Conservation (phyloP, 2,888 invertebrate species). For the Galerucella pusilla region DNA sequence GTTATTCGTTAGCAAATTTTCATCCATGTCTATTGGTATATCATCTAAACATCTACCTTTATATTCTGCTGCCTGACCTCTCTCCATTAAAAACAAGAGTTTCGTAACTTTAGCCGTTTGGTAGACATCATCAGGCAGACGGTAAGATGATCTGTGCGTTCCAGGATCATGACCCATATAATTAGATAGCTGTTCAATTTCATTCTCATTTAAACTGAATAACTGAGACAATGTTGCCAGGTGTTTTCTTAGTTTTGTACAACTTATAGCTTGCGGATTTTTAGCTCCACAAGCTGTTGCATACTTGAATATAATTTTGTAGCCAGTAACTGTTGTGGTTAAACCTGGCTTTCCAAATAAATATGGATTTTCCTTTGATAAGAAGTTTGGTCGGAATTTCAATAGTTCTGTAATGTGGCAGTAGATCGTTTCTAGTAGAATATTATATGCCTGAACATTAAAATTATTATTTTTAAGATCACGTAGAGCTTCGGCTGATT, state of each 20-base stretch:
- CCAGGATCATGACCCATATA: conserved; percentile 23
- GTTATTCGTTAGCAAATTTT: conserved; percentile 28
- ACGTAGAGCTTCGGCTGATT: no score
- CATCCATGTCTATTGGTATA: conserved; percentile 28
- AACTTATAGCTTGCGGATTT: conserved; percentile 20
- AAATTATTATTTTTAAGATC: no score
- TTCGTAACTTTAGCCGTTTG: no score
- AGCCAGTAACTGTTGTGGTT: conserved; percentile 1
- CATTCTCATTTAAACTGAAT: conserved; percentile 26
- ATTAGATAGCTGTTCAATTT: conserved; percentile 27
- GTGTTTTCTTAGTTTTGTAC: conserved; percentile 24
- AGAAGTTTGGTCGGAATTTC: conserved; percentile 20
- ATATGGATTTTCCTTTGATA: conserved; percentile 18
- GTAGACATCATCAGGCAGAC: conserved; percentile 1
- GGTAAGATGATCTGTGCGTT: conserved; percentile 16
- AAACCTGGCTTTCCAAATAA: conserved; percentile 17
- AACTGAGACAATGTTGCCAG: background rate
- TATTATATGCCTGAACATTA: no score
- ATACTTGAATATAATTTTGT: conserved; percentile 19
- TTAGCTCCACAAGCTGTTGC: conserved; percentile 14
- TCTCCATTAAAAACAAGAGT: no score
- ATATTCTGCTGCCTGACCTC: background rate
- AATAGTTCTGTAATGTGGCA: conserved; percentile 16
- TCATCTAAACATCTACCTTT: conserved; percentile 13
- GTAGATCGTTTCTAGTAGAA: no score